Conservation (phyloP, 2,888 invertebrate genomes). For the Diadegma fenestrale region DNA sequence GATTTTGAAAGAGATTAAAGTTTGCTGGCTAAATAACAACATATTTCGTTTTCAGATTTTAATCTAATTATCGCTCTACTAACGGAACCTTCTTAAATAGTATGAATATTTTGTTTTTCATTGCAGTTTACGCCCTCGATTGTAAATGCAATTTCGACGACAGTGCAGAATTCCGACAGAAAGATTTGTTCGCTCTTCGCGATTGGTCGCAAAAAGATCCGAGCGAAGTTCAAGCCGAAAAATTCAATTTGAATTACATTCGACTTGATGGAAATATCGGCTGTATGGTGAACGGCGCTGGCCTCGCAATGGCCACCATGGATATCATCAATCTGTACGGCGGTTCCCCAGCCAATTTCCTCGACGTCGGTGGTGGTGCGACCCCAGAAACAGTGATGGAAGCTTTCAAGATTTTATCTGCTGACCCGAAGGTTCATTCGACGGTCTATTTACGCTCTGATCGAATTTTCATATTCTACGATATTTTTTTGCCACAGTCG, state of each 20-base stretch:
- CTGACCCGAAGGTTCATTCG: constrained; percentile 91
- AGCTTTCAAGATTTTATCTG: constrained; percentile 98
- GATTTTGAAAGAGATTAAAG: too few relatives aligned
- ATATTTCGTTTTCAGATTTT: too few relatives aligned
- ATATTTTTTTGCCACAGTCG: neutral
- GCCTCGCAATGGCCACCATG: constrained; percentile 99
- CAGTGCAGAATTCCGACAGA: constrained; percentile 96
- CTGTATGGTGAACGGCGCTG: constrained; percentile 98
- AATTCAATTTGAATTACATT: constrained; percentile 96
- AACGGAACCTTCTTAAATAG: too few relatives aligned
- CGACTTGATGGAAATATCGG: constrained; percentile 97
- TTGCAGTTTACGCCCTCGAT: constrained; percentile 95
- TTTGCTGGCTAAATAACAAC: too few relatives aligned
- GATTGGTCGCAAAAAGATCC: constrained; percentile 97
- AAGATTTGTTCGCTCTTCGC: constrained; percentile 92
- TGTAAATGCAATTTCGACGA: constrained; percentile 98
- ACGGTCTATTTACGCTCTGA: neutral
- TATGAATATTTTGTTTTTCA: constrained; percentile 16
- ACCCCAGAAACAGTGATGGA: constrained; percentile 96
- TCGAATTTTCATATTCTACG: neutral
- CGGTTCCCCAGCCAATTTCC: constrained; percentile 97
- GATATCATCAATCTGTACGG: constrained; percentile 98
- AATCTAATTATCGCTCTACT: too few relatives aligned
- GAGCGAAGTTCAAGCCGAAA: constrained; percentile 96
- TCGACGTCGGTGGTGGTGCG: constrained; percentile 98